phyloP scores from a whole-genome alignment of 2,797 vertebrate genomes.

The Fratercula arctica region DNA sequence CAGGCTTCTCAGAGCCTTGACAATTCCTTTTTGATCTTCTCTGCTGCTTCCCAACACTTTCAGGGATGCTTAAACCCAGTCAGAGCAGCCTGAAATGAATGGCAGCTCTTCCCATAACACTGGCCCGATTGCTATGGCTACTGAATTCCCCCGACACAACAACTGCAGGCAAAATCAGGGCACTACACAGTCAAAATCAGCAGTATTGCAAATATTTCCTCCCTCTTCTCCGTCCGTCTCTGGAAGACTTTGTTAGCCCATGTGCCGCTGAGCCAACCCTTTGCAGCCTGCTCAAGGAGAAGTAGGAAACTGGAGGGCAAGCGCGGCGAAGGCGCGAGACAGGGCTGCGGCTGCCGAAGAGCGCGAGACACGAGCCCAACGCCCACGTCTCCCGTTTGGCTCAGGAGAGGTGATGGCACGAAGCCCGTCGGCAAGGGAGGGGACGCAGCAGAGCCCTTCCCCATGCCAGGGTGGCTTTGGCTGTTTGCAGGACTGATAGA shows the following conservation, averaged over 20 bases:
- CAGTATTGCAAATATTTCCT: background rate
- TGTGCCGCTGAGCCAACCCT: background rate
- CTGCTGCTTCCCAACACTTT: background rate
- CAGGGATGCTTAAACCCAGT: background rate
- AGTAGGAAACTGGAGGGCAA: background rate
- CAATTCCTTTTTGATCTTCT: conserved; percentile 38
- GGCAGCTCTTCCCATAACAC: background rate
- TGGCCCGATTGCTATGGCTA: background rate
- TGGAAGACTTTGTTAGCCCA: background rate
- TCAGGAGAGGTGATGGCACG: fast-evolving
- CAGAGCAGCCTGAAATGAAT: background rate
- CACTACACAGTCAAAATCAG: background rate
- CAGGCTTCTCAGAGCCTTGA: background rate
- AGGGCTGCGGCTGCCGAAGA: background rate
- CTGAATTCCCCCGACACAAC: background rate
- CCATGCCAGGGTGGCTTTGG: background rate
- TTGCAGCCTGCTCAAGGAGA: background rate
- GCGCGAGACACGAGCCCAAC: fast-evolving
- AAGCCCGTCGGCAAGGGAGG: background rate
- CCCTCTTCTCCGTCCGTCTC: background rate
- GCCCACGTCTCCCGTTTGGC: fast-evolving
- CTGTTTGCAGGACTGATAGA: background rate
- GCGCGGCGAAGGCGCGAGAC: fast-evolving
- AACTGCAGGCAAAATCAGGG: background rate
- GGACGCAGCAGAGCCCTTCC: background rate